Base-by-base conservation (phyloP, 2,888 invertebrate genomes). In the Blomia tropicalis region DNA sequence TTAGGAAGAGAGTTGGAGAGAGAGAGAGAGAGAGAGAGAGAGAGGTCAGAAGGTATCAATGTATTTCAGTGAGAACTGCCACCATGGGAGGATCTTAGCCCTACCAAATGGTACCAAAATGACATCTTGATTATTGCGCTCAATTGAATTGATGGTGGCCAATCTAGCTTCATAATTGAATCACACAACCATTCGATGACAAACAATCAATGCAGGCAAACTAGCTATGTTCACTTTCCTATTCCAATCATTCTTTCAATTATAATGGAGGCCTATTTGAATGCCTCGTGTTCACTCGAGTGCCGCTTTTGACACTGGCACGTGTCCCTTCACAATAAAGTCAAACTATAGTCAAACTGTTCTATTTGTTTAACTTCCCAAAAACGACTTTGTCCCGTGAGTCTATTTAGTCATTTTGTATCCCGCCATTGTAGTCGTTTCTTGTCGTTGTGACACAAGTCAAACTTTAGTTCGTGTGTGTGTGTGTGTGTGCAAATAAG, bases 331-430 rank as follows among this genome's bases (percentile, higher is more conserved):
- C 22, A n/a, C n/a, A n/a, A n/a, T n/a, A n/a, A n/a, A n/a, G n/a
- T n/a, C n/a, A n/a, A n/a, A n/a, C n/a, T n/a, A n/a, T n/a, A n/a
- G n/a, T n/a, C n/a, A n/a, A n/a, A n/a, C n/a, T n/a, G 4, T n/a
- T 47, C 47, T 51, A 17, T 51, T 7, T 51, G 2, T 41, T 41
- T 41, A 14, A 17, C 41, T 41, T n/a, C n/a, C 41, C 41, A 14
- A 41, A 41, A 41, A 17, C 41, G 51, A n/a, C 22, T n/a, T n/a
- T 2, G 27, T 25, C 56, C 56, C 31, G 29, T 19, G 56, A 56
- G 56, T 56, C 56, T n/a, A 56, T 56, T 56, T 56, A 56, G 56
- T 30, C 29, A 25, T 51, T 19, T n/a, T 25, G n/a, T 17, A n/a
- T 7, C 5, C 22, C 54, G n/a, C 22, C 22, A 23, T 19, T 14